Percentiles rank a stretch among this genome's conserved stretches.
Conservation (phyloP, 1,140 invertebrate species). For the Cotesia vestalis region DNA sequence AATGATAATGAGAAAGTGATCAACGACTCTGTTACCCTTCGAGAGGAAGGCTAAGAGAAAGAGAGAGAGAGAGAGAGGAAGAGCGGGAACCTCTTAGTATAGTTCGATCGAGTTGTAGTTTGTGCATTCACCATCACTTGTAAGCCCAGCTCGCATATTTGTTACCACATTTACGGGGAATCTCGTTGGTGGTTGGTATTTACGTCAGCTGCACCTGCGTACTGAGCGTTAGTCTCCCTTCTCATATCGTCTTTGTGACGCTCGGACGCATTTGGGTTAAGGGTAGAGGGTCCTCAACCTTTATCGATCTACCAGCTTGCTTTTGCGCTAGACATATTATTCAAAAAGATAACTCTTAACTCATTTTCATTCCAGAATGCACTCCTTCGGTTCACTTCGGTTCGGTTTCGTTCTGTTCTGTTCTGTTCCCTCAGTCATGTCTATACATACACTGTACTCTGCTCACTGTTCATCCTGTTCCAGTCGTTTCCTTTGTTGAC, state of each 20-base stretch:
- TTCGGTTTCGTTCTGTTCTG: too few species aligned
- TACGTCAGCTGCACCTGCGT: conserved; percentile 36
- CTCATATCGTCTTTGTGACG: conserved; percentile 39
- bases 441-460: too few species aligned
- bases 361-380: too few species aligned
- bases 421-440: too few species aligned
- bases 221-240: conserved; percentile 29
- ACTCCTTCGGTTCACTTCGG: too few species aligned
- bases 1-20: conserved; percentile 8
- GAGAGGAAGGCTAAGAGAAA: too few species aligned
- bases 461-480: too few species aligned
- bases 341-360: background rate
- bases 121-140: background rate
- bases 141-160: conserved; percentile 1
- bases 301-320: conserved; percentile 35
- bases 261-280: conserved; percentile 43
- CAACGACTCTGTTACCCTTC: background rate
- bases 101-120: background rate
- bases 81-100: background rate
- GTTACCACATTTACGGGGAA: conserved; percentile 1
- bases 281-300: conserved; percentile 42
- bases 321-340: conserved; percentile 19
- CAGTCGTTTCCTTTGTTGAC: too few species aligned
- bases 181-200: conserved; percentile 22
- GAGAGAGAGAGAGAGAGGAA: too few species aligned